Percentiles rank a stretch among this genome's conserved stretches.
phyloP scores from a whole-genome alignment of 2,797 vertebrate genomes.

The Falco novaeseelandiae region DNA sequence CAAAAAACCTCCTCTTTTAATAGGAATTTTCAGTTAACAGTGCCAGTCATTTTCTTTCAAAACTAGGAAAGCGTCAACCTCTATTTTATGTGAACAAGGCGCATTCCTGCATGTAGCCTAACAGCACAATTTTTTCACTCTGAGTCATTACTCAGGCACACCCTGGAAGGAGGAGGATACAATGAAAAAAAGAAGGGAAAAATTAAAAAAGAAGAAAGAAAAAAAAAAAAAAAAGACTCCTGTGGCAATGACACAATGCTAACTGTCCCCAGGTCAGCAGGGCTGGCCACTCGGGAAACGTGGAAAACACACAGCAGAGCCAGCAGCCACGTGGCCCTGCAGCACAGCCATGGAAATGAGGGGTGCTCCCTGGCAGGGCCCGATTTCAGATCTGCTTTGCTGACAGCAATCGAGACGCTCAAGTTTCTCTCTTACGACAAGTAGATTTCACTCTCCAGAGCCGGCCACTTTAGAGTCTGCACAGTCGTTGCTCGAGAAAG shows the following conservation, averaged over 20 bases:
- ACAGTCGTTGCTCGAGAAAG: not conserved
- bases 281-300: slow-evolving; percentile 17
- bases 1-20: not conserved
- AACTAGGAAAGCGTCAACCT: not conserved
- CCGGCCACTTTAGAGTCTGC: not conserved
- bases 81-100: not conserved
- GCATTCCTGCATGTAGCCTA: not conserved
- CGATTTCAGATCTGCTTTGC: not conserved
- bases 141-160: slow-evolving; percentile 48
- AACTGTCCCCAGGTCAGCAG: not conserved
- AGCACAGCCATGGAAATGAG: not conserved
- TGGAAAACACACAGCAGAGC: not conserved
- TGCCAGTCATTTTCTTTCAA: not conserved
- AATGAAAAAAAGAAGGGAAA: not conserved
- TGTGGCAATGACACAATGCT: not conserved
- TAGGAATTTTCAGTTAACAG: not conserved
- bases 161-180: not conserved
- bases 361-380: not conserved
- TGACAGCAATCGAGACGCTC: not conserved
- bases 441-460: not conserved
- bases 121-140: slow-evolving; percentile 11
- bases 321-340: not conserved
- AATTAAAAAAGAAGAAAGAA: too few relatives aligned
- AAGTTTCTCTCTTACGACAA: not conserved
- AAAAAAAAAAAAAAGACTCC: not conserved